Percentiles rank a stretch among this genome's conserved stretches.
phyloP scores from a whole-genome alignment of 1,140 invertebrate genomes.

The Mercenaria mercenaria region DNA sequence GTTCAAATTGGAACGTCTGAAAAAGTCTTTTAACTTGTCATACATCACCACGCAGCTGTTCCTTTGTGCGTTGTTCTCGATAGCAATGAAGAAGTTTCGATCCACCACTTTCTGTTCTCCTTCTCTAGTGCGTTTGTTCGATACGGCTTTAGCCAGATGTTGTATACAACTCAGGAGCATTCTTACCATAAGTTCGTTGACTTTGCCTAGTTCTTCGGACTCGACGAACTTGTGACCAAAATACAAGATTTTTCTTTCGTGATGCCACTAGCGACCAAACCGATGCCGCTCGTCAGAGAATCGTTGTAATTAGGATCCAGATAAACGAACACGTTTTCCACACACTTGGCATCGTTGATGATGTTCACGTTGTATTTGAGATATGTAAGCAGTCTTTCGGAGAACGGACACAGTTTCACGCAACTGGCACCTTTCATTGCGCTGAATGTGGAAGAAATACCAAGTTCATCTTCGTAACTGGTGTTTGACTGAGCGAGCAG shows the following conservation, averaged over 20 bases:
- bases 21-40: conserved; percentile 1
- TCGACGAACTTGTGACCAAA: conserved; percentile 5
- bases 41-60: conserved; percentile 5
- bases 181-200: conserved; percentile 24
- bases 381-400: background rate
- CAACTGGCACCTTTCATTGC: background rate
- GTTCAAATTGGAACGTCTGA: background rate
- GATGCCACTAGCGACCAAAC: background rate
- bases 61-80: conserved; percentile 21
- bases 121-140: background rate
- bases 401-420: conserved; percentile 18
- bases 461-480: conserved; percentile 10
- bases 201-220: conserved; percentile 9
- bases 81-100: conserved; percentile 2
- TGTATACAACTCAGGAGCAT: background rate
- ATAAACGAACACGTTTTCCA: too few relatives aligned
- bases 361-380: conserved; percentile 9
- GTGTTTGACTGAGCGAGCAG: background rate
- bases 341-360: background rate
- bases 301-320: conserved; percentile 5
- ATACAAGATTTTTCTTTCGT: background rate
- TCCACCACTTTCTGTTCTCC: background rate
- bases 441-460: background rate
- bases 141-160: background rate
- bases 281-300: background rate